phyloP scores from a whole-genome alignment of 2,888 invertebrate species.

The Sarcophaga rosellei region DNA sequence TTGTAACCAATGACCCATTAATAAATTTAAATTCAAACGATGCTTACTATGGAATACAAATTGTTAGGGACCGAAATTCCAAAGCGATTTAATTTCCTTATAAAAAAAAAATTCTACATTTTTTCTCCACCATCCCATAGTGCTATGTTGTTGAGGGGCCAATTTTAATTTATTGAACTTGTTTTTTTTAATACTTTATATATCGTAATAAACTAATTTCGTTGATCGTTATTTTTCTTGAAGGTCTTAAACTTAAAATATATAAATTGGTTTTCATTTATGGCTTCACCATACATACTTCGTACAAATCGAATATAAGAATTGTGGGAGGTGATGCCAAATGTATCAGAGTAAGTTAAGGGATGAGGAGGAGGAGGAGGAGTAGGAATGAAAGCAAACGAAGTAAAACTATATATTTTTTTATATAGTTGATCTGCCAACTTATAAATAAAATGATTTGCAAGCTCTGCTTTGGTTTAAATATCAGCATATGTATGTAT shows the following conservation, averaged over 20 bases:
- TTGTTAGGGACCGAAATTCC: too few species aligned
- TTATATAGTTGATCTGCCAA: slow-evolving; percentile 78
- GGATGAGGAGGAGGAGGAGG: background rate
- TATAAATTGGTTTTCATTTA: slow-evolving; percentile 59
- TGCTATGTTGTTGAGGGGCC: slow-evolving; percentile 5
- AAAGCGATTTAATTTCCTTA: too few species aligned
- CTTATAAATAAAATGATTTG: slow-evolving; percentile 80
- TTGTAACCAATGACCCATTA: too few species aligned
- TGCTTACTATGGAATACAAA: too few species aligned
- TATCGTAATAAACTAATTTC: slow-evolving; percentile 74
- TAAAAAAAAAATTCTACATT: background rate
- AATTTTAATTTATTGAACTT: slow-evolving; percentile 73
- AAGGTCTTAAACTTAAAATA: slow-evolving; percentile 60
- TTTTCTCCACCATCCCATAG: slow-evolving; percentile 11
- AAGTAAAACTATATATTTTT: background rate
- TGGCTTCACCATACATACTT: background rate
- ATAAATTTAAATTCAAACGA: too few species aligned
- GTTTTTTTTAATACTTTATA: slow-evolving; percentile 35
- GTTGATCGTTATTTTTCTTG: slow-evolving; percentile 70
- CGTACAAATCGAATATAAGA: background rate
- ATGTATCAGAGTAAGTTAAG: background rate
- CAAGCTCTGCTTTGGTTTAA: slow-evolving; percentile 45
- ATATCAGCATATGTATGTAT: background rate
- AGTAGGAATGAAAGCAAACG: slow-evolving; percentile 7
- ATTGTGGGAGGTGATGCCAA: slow-evolving; percentile 40